Evolutionary conservation across 2,797 vertebrate genomes (phyloP), one percentile per base, ranked within the genome.

Genomic region (Pseudochromis fuscus): DNA sequence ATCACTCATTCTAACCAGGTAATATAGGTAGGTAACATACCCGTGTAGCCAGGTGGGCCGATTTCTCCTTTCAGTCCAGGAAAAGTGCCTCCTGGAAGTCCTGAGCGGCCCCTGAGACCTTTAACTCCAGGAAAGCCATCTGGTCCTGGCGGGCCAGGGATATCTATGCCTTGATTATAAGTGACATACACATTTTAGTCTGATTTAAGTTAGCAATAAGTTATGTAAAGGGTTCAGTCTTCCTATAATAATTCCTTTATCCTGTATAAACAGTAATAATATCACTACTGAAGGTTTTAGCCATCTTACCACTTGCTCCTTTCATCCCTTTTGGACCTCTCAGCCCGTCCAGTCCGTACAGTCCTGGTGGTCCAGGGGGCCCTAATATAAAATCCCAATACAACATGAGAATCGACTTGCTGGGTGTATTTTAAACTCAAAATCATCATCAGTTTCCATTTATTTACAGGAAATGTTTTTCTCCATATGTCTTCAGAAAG

Each of bases 261-360:
- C 30, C 7, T 59, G 2, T 19, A 25, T 35, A 21, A 21, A 49
- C n/a, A 61, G 18, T 28, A 56, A 23, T 16, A 33, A 48, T 6
- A 50, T 11, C 11, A 1, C 9, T 3, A 45, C 18, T n/a, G n/a
- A 35, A 58, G 2, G 1, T 48, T 23, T 24, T 9, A 28, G 44
- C 13, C 1, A 2, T 61, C 65, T 83, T 83, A 92, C 91, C 85
- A 38, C 8, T 77, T 63, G 51, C 30, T 69, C 90, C 90, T 19
- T 81, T 89, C 8, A 76, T 69, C 23, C 90, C 91, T 11, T 85
- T 85, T 44, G 81, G 51, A 52, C 91, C 91, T 76, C 35, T 74
- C 7, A 93, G 84, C 5, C 90, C 90, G 79, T 93, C 19, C 27
- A 93, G 58, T 66, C 91, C 91, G 74, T 84, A 35, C 27, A 91